Conservation (phyloP, 2,113 vertebrate species). For the Sporophila hypoxantha region DNA sequence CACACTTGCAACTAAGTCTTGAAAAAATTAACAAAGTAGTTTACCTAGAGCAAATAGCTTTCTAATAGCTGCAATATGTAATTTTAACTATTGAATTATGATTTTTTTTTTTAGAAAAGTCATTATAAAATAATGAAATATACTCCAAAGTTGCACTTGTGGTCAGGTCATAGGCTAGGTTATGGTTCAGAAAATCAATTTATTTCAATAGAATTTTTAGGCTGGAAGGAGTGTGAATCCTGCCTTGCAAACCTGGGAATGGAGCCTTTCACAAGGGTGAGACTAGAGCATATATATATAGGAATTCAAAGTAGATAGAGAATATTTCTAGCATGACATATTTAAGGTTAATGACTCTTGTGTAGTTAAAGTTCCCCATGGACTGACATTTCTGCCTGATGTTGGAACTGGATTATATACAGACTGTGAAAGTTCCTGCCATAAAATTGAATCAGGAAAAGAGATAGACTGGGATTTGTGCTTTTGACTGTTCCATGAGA, state of each 20-base stretch:
- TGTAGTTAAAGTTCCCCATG: not conserved
- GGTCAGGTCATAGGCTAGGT: not conserved
- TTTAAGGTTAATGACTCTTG: not conserved
- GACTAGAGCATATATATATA: not conserved
- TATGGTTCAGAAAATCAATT: not conserved
- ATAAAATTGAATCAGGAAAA: not conserved
- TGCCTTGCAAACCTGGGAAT: not conserved
- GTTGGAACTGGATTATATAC: not conserved
- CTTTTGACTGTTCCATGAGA: not conserved
- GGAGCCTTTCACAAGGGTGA: not conserved
- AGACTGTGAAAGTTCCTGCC: not conserved
- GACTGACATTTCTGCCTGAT: not conserved
- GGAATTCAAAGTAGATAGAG: not conserved
- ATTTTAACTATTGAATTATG: not conserved
- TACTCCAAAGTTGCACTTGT: not conserved
- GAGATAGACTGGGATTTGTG: not conserved
- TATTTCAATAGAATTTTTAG: not conserved
- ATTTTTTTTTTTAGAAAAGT: not conserved
- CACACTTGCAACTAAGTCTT: not conserved
- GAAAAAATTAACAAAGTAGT: not conserved
- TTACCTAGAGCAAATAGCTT: not conserved
- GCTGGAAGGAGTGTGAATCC: not conserved
- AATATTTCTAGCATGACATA: not conserved
- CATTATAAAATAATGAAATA: not conserved
- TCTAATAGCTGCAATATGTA: not conserved